phyloP scores from a whole-genome alignment of 2,888 invertebrate genomes.

The Eledona agricola region DNA sequence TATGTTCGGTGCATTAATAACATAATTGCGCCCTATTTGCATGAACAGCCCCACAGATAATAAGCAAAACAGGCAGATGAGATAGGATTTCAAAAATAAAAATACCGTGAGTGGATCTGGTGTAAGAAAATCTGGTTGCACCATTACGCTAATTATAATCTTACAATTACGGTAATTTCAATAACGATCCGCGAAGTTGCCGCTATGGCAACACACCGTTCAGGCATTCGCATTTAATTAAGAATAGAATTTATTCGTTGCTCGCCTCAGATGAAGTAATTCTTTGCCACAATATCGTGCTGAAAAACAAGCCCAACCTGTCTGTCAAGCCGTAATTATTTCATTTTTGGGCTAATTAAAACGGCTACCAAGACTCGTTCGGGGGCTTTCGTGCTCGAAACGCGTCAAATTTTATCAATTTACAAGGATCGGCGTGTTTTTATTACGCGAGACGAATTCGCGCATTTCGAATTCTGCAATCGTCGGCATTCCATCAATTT shows the following conservation, averaged over 20 bases:
- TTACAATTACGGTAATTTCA: constrained; percentile 20
- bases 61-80: too few species aligned
- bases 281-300: constrained; percentile 9
- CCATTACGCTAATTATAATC: too few species aligned
- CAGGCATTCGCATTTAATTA: constrained; percentile 20
- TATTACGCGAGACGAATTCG: constrained; percentile 5
- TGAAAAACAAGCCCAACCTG: constrained; percentile 10
- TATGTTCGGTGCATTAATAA: too few species aligned
- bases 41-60: too few species aligned
- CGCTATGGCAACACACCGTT: constrained; percentile 14
- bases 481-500: constrained; percentile 18
- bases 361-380: constrained; percentile 8
- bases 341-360: constrained; percentile 23
- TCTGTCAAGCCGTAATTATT: constrained; percentile 3
- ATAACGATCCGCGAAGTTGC: constrained; percentile 12
- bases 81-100: too few species aligned
- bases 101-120: too few species aligned
- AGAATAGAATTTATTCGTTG: constrained; percentile 17
- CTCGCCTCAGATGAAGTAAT: constrained; percentile 16
- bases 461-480: constrained; percentile 20
- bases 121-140: too few species aligned
- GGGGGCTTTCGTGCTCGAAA: constrained; percentile 13
- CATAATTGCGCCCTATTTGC: too few species aligned
- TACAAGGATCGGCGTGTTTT: constrained; percentile 19
- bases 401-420: constrained; percentile 26